Evolutionary conservation across 2,888 invertebrate genomes (phyloP).

Genomic region (Agrilus cyanescens): DNA sequence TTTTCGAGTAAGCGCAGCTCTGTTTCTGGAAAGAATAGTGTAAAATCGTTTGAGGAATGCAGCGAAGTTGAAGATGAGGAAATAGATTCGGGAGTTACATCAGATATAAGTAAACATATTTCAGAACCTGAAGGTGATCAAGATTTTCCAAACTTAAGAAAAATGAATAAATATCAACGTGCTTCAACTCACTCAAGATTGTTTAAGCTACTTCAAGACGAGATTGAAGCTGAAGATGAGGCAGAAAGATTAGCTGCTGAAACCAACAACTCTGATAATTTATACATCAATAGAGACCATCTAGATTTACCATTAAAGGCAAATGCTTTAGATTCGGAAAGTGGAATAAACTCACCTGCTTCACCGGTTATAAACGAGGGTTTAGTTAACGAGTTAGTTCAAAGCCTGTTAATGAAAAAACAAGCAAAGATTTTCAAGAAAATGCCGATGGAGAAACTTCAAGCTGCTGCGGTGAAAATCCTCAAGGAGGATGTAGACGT

Average conservation of each 20-base stretch:
- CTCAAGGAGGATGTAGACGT: slow-evolving; percentile 42
- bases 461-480: slow-evolving; percentile 44
- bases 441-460: slow-evolving; percentile 45
- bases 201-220: slow-evolving; percentile 53
- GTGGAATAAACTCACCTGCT: slow-evolving; percentile 40
- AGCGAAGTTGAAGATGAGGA: slow-evolving; percentile 46
- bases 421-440: slow-evolving; percentile 42
- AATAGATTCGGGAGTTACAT: slow-evolving; percentile 58
- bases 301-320: slow-evolving; percentile 40
- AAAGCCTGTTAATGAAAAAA: slow-evolving; percentile 43
- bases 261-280: slow-evolving; percentile 23
- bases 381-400: slow-evolving; percentile 45
- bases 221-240: slow-evolving; percentile 35
- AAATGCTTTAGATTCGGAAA: slow-evolving; percentile 37
- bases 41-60: slow-evolving; percentile 26
- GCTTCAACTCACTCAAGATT: slow-evolving; percentile 62
- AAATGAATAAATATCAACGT: slow-evolving; percentile 50
- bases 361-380: slow-evolving; percentile 41
- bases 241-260: slow-evolving; percentile 21
- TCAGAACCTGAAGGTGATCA: slow-evolving; percentile 54
- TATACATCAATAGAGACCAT: slow-evolving; percentile 37
- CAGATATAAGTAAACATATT: slow-evolving; percentile 54
- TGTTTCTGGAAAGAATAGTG: slow-evolving; percentile 13
- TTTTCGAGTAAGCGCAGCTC: slow-evolving; percentile 1
- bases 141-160: slow-evolving; percentile 47